Conservation (phyloP, 2,797 vertebrate genomes). For the Oreochromis mossambicus region DNA sequence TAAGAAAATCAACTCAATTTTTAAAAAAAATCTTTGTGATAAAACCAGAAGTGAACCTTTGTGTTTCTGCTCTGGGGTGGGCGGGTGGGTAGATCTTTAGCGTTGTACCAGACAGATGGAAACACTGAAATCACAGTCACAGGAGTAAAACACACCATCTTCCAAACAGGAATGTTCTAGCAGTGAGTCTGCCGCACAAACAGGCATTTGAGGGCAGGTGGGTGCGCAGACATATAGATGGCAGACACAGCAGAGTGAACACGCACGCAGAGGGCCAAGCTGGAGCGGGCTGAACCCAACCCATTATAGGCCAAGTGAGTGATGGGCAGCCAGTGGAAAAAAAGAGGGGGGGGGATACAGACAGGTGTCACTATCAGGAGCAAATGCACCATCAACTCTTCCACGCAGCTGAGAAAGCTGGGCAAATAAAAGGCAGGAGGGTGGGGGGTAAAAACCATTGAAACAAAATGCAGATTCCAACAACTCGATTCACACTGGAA, state of each 20-base stretch:
- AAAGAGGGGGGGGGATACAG: neutral
- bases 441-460: constrained; percentile 43
- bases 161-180: constrained; percentile 69
- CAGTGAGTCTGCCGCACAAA: constrained; percentile 62
- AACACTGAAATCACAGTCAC: constrained; percentile 71
- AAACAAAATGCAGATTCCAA: constrained; percentile 76
- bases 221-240: constrained; percentile 37
- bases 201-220: constrained; percentile 69
- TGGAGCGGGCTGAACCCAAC: constrained; percentile 5
- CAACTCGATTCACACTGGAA: constrained; percentile 77
- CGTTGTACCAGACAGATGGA: constrained; percentile 63
- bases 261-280: neutral
- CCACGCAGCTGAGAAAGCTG: constrained; percentile 57
- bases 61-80: constrained; percentile 62
- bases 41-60: constrained; percentile 68
- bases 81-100: constrained; percentile 10
- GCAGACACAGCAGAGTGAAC: constrained; percentile 44
- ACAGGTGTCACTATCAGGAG: constrained; percentile 39
- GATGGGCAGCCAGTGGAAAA: constrained; percentile 45
- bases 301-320: constrained; percentile 21
- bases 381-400: constrained; percentile 61
- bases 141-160: constrained; percentile 60
- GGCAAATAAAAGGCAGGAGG: constrained; percentile 33
- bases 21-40: constrained; percentile 61
- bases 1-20: constrained; percentile 55